phyloP scores from a whole-genome alignment of 1,140 invertebrate species.

The Stegodyphus mimosarum region DNA sequence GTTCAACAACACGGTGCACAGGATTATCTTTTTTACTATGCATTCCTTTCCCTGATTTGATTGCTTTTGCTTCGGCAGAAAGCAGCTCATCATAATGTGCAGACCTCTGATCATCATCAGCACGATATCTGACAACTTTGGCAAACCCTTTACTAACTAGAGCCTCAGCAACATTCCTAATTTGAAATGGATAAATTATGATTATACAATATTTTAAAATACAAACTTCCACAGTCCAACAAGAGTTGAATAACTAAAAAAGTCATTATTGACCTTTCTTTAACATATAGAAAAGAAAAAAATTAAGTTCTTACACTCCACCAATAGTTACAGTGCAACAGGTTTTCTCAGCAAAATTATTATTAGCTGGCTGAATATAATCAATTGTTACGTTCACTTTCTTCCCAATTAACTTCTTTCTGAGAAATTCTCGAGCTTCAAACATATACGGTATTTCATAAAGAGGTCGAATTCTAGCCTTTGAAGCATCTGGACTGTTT shows the following conservation, averaged over 20 bases:
- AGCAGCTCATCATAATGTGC: slow-evolving; percentile 93
- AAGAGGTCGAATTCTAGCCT: slow-evolving; percentile 79
- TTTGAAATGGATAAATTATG: background rate
- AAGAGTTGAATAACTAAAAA: too few species aligned
- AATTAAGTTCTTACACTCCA: slow-evolving; percentile 37
- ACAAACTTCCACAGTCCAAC: too few species aligned
- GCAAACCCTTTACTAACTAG: slow-evolving; percentile 92
- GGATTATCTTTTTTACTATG: slow-evolving; percentile 86
- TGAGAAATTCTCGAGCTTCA: slow-evolving; percentile 95
- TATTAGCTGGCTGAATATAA: slow-evolving; percentile 94
- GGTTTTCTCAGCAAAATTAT: slow-evolving; percentile 93
- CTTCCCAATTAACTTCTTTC: slow-evolving; percentile 96
- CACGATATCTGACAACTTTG: slow-evolving; percentile 90
- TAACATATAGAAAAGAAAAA: background rate
- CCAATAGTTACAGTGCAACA: slow-evolving; percentile 88
- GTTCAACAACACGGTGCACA: slow-evolving; percentile 85
- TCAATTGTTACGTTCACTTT: slow-evolving; percentile 92
- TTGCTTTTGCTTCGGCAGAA: slow-evolving; percentile 91
- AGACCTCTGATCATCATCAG: slow-evolving; percentile 96
- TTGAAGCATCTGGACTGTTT: slow-evolving; percentile 64
- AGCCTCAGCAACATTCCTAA: slow-evolving; percentile 92
- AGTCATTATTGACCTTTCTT: too few species aligned
- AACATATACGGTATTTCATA: slow-evolving; percentile 99
- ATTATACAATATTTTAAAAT: too few species aligned
- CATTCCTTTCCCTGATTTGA: slow-evolving; percentile 85